Base-by-base conservation (phyloP, 2,888 invertebrate genomes). In the Tachina grossa region DNA sequence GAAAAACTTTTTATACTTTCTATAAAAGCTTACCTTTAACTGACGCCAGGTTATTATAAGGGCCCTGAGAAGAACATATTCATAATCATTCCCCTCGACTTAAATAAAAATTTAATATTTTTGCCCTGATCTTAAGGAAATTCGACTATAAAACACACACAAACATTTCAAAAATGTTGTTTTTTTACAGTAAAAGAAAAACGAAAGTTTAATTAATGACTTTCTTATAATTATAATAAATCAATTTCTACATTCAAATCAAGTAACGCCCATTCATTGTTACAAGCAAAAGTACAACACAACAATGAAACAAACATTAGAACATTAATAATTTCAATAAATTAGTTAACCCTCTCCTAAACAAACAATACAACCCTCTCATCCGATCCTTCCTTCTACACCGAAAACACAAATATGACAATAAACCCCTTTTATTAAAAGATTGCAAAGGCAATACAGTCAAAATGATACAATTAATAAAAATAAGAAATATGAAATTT, bases 181-280 rank as follows among this genome's bases (percentile, higher is more conserved):
- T 63, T 49, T 49, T 47, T 66, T 51, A 10, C 14, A 51, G 16
- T 49, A 68, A 39, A 53, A 22, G n/a, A 45, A 53, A 45, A 71
- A 31, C 31, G 16, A 75, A 59, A 53, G 71, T 72, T 41, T 72
- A 80, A 83, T 83, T 83, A 83, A 80, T 85, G 83, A 85, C 72
- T 83, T 80, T 76, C 76, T 61, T 83, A 53, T 68, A 85, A 83
- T 85, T 85, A 66, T 72, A 79, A 83, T 85, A 85, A 85, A 85
- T 85, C 83, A 85, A 83, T 76, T 75, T 49, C 16, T 45, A 75
- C 75, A 66, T 78, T 65, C 57, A 53, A 55, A 55, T 71, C 71
- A 49, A 72, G 82, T 71, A 68, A 85, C 85, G 85, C 83, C 85
- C 59, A 72, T 85, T 83, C 72, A 72, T 43, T 76, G 85, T 85